These are phyloP conservation scores for Pseudopleuronectes americanus DNA, from an alignment of 2,797 vertebrate species.

Conservation along the genomic window DNA sequence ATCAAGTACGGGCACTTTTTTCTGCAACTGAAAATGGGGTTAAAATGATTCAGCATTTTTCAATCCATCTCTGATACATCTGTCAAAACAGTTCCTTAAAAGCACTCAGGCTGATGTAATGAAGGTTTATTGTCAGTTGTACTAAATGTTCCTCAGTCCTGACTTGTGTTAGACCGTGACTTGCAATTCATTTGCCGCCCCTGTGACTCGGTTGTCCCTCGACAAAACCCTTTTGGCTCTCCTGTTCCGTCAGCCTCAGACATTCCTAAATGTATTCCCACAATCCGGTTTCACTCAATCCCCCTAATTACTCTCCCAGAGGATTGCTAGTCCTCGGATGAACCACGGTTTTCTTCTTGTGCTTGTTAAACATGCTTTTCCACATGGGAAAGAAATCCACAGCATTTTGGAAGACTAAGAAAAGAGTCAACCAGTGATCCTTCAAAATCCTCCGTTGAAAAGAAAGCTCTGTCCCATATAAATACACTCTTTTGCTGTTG, in stretches of 20 bases:
- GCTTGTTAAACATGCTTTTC: slow-evolving; percentile 39
- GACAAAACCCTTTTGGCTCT: slow-evolving; percentile 11
- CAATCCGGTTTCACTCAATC: slow-evolving; percentile 50
- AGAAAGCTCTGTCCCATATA: slow-evolving; percentile 15
- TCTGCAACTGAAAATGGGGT: slow-evolving; percentile 15
- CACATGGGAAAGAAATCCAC: not conserved
- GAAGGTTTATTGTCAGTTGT: slow-evolving; percentile 36
- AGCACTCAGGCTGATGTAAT: slow-evolving; percentile 42
- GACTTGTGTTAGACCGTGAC: slow-evolving; percentile 10
- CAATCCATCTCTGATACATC: slow-evolving; percentile 31
- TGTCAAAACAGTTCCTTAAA: slow-evolving; percentile 46
- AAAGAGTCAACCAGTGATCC: slow-evolving; percentile 29
- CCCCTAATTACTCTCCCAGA: slow-evolving; percentile 54
- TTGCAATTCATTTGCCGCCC: slow-evolving; percentile 37
- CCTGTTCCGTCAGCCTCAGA: slow-evolving; percentile 24
- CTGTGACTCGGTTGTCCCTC: slow-evolving; percentile 31
- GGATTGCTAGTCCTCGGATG: slow-evolving; percentile 47
- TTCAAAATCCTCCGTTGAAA: slow-evolving; percentile 22
- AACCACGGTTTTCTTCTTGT: slow-evolving; percentile 36
- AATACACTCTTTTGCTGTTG: slow-evolving; percentile 17
- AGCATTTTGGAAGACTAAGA: slow-evolving; percentile 5
- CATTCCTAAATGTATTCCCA: slow-evolving; percentile 46
- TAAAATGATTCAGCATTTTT: slow-evolving; percentile 23
- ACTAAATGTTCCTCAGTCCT: slow-evolving; percentile 39
- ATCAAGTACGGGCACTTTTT: slow-evolving; percentile 45